Evolutionary conservation across 2,888 invertebrate genomes (phyloP), one percentile per base, ranked within the genome.

Genomic region (Torymus auratus): DNA sequence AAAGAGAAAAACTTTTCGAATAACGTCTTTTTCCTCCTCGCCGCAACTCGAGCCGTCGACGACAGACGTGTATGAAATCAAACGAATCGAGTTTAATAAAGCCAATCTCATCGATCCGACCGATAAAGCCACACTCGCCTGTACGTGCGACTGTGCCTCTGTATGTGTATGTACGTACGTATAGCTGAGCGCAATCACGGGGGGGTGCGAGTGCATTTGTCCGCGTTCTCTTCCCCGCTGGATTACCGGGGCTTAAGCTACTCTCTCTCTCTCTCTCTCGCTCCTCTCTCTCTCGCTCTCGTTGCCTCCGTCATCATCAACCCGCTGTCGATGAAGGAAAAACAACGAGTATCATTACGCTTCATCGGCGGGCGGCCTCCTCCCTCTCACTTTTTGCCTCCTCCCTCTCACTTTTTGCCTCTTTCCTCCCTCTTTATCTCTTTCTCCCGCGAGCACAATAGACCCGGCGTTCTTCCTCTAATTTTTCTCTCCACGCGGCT

Each of bases 81-180:
- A 69, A 68, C 61, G 65, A 76, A 69, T 70, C 50, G 53, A 71
- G 58, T 60, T 78, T 65, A 71, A 71, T 78, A 78, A 65, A 77
- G 64, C 56, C 56, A 77, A 77, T 76, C 41, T 50, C 55, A 76
- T 70, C 56, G 78, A 65, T 65, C 52, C n/a, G 7, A 50, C 10
- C 60, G 71, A 65, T 71, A 60, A 69, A 65, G 64, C 17, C 41
- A 60, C n/a, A 50, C 14, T 23, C 5, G 17, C 56, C 12, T 15
- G 56, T 13, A 23, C 5, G 50, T 20, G 7, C 41, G 0, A 41
- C 41, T 41, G 41, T 41, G 41, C 1, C 41, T 41, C 41, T 41
- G 41, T 41, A 7, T 41, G 7, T 7, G 41, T 41, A 41, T 41
- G 15, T 23, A 17, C 14, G 61, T 20, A 56, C 12, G 28, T 13